Conservation (phyloP, 2,797 vertebrate species). For the Miichthys miiuy region DNA sequence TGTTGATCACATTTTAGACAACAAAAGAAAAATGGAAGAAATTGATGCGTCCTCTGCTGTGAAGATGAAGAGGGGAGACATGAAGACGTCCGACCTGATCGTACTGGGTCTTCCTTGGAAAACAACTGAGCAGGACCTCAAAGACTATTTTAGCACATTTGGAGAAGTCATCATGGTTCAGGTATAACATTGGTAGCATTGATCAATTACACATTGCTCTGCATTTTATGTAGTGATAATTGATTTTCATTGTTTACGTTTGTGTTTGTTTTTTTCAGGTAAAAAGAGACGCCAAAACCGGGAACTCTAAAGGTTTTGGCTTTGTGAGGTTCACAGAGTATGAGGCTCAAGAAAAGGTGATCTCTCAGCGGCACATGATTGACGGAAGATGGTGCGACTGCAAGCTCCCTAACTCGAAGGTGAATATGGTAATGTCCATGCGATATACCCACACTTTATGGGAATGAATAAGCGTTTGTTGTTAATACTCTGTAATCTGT, state of each 20-base stretch:
- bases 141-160: constrained; percentile 98
- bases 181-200: constrained; percentile 80
- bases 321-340: constrained; percentile 98
- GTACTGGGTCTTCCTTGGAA: constrained; percentile 98
- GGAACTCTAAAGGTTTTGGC: constrained; percentile 98
- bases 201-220: neutral
- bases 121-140: constrained; percentile 96
- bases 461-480: neutral
- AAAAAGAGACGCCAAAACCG: constrained; percentile 96
- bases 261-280: constrained; percentile 83
- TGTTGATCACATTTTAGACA: constrained; percentile 83
- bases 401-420: constrained; percentile 96
- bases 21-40: constrained; percentile 99
- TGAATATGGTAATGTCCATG: constrained; percentile 76
- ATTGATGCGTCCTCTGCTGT: constrained; percentile 96
- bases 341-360: constrained; percentile 97
- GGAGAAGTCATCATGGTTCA: constrained; percentile 99
- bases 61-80: constrained; percentile 97
- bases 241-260: neutral
- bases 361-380: constrained; percentile 98
- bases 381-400: constrained; percentile 99
- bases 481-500: neutral
- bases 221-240: neutral
- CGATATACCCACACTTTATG: constrained; percentile 30
- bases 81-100: constrained; percentile 98